Evolutionary conservation across 1,140 invertebrate species (phyloP).

Genomic region (Bombyx mori): DNA sequence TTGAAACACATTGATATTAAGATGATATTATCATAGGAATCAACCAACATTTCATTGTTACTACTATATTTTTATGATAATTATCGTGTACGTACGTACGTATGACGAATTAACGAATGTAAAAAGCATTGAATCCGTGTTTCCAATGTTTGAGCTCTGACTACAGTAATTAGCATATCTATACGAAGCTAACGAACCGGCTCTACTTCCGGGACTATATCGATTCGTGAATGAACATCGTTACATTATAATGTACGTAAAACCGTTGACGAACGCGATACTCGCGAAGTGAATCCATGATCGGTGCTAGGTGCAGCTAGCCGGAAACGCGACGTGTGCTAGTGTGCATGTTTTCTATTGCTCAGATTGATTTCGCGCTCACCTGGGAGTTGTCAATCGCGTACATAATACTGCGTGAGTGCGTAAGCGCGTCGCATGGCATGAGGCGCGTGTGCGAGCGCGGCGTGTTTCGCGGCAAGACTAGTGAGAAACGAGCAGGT

Average conservation of each 20-base stretch:
- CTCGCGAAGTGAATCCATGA: slow-evolving; percentile 23
- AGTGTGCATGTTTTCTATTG: slow-evolving; percentile 10
- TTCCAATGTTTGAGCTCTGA: slow-evolving; percentile 36
- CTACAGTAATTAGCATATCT: slow-evolving; percentile 58
- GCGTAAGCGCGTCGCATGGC: slow-evolving; percentile 36
- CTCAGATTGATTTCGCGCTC: slow-evolving; percentile 37
- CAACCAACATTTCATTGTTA: too few relatives aligned
- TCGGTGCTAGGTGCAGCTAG: slow-evolving; percentile 15
- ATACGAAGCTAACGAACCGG: slow-evolving; percentile 60
- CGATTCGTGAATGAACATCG: slow-evolving; percentile 52
- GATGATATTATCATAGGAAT: too few relatives aligned
- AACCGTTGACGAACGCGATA: slow-evolving; percentile 22
- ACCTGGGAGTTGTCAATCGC: slow-evolving; percentile 64
- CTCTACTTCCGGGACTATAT: slow-evolving; percentile 63
- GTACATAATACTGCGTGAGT: slow-evolving; percentile 55
- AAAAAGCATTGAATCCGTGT: background rate
- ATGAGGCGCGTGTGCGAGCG: slow-evolving; percentile 39
- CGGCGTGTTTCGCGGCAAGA: slow-evolving; percentile 29
- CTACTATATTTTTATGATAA: too few relatives aligned
- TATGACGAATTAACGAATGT: slow-evolving; percentile 4
- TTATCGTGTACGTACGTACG: too few relatives aligned
- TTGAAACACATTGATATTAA: too few relatives aligned
- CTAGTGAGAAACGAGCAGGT: slow-evolving; percentile 18
- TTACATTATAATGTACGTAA: slow-evolving; percentile 39
- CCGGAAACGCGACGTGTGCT: slow-evolving; percentile 6